A percentile compares a stretch with the other conserved stretches of the same genome.
phyloP scores from a whole-genome alignment of 2,888 invertebrate species.

The Nemoura dubitans region DNA sequence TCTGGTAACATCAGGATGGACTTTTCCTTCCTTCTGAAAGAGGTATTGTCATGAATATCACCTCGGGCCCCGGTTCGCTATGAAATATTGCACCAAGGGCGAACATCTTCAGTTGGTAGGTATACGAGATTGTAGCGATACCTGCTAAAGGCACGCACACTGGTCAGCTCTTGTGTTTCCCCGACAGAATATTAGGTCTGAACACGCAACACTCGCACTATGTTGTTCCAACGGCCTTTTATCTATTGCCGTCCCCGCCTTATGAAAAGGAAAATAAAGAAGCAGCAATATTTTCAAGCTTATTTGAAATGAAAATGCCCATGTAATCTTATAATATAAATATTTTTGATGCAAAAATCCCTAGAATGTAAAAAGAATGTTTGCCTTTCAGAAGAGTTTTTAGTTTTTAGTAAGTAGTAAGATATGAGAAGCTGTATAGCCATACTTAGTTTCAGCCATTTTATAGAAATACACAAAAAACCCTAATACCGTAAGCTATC shows the following conservation, averaged over 20 bases:
- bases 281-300: not conserved
- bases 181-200: not conserved
- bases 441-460: too few species aligned
- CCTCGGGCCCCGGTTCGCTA: not conserved
- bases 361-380: not conserved
- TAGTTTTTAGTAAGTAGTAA: not conserved
- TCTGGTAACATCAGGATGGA: not conserved
- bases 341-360: not conserved
- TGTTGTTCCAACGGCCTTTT: not conserved
- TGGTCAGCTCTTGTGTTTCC: not conserved
- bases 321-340: not conserved
- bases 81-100: not conserved
- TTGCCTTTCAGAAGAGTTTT: not conserved
- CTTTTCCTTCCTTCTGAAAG: conserved; percentile 4
- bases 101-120: not conserved
- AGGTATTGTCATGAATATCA: conserved; percentile 12
- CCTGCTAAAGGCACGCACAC: not conserved
- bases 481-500: too few species aligned
- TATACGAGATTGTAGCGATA: conserved; percentile 1
- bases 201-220: not conserved
- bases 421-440: not conserved
- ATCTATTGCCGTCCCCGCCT: not conserved
- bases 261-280: not conserved
- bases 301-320: not conserved
- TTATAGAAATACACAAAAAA: too few species aligned